phyloP scores from a whole-genome alignment of 2,797 vertebrate species.

The Heterohyrax brucei region DNA sequence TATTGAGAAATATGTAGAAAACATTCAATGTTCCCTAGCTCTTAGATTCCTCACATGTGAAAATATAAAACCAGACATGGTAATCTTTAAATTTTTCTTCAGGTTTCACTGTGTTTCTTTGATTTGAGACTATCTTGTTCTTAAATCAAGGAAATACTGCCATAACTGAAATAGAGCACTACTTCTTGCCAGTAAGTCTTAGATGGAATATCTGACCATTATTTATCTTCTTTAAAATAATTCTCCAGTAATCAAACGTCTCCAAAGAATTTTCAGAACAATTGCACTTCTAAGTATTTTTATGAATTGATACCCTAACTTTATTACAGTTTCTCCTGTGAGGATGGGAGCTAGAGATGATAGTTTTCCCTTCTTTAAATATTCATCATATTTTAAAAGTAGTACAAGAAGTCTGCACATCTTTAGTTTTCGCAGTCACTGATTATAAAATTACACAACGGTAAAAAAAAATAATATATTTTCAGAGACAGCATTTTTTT shows the following conservation, averaged over 20 bases:
- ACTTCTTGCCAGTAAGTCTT: neutral
- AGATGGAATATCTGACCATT: neutral
- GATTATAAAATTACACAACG: neutral
- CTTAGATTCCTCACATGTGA: neutral
- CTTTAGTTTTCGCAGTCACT: neutral
- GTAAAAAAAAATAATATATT: slow-evolving; percentile 14
- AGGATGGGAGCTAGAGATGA: neutral
- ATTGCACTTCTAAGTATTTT: neutral
- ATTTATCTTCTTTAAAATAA: neutral
- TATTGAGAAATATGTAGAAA: slow-evolving; percentile 52
- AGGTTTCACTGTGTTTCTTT: neutral
- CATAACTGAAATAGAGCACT: neutral
- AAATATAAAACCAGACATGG: neutral
- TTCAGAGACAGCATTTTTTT: slow-evolving; percentile 2
- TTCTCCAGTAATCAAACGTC: neutral
- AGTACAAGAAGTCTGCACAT: neutral
- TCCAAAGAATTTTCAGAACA: neutral
- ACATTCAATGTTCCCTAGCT: slow-evolving; percentile 16
- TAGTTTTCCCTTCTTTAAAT: neutral
- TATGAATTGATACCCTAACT: neutral
- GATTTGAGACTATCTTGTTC: neutral
- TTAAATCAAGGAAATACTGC: too few relatives aligned
- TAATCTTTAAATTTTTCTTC: neutral
- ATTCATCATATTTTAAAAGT: neutral
- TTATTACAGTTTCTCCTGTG: neutral